Evolutionary conservation across 1,140 invertebrate genomes (phyloP), one percentile per base, ranked within the genome.

Genomic region (Eurytemora carolleeae): DNA sequence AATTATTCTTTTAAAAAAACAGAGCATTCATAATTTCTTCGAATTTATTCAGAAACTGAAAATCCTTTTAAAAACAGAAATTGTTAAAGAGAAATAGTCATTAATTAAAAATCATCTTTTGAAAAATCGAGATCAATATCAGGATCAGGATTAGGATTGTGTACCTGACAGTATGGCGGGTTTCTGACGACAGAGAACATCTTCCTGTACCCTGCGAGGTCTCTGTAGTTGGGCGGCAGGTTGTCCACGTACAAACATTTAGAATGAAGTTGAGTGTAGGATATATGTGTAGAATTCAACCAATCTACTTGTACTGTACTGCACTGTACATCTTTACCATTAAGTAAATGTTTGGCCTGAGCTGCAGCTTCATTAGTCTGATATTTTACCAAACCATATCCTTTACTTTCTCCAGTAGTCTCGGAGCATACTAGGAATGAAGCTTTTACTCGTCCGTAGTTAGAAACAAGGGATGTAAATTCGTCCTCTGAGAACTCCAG

Each of bases 341-440:
- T 77, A 53, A 80, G 58, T 23, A 73, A 68, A 57, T 71, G 70
- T 58, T 75, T 73, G 2, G 75, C 76, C 55, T 74, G 72, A 1
- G 74, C 66, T 1, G 75, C 75, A 21, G 74, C 72, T 63, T 76
- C 72, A 66, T 74, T 75, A 24, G 70, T 75, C 19, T 70, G 67
- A 69, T 76, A 80, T 65, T 79, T 76, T 7, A 80, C 76, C 67
- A 80, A 75, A n/a, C 78, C 79, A 70, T 79, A 80, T 1, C 77
- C 76, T 68, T 79, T 79, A 66, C 73, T 77, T 55, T 76, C 71
- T 66, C 77, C 77, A 66, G 74, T 77, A 59, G 72, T 70, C 65
- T 78, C 75, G 63, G 73, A 75, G 66, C 76, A 71, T 72, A 79
- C 77, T 7, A 80, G 70, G 66, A 79, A 80, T 63, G 71, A 71